Evolutionary conservation across 2,888 invertebrate species (phyloP), one percentile per base, ranked within the genome.

Genomic region (Orchesellides sinensis): DNA sequence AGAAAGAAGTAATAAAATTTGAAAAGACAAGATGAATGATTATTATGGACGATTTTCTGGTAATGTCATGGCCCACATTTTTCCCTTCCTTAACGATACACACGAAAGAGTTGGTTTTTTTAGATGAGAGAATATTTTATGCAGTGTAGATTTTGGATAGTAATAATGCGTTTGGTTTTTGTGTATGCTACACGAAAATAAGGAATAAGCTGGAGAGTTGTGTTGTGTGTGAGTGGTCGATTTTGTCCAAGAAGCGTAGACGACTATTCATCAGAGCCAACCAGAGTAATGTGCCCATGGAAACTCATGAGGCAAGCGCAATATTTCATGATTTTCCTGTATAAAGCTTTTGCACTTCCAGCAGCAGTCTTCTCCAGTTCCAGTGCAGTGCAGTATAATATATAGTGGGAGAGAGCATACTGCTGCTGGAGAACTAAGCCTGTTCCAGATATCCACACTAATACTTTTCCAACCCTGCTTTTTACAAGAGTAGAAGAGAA

Each of bases 261-360:
- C 84, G 84, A 85, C 85, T 85, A 85, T 85, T 84, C 87, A 85
- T 87, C 87, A 87, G 87, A 87, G 83, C 87, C 87, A 87, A 87
- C 87, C 87, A 87, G 87, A 87, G 84, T 85, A 84, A 87, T 87
- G 87, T 87, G 85, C 84, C 84, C 85, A 85, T 85, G 85, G 87
- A 85, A 87, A 85, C 85, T 84, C 80, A 12, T 79, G 85, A 85
- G 83, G 85, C 87, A 87, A 85, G 87, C 87, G 87, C 87, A 87
- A 87, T 87, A 87, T 87, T 87, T 87, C 87, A 87, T 87, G 84
- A 84, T 84, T 83, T 75, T 81, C 19, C 23, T 21, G 14, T 4
- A 17, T 4, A 49, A 49, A 49, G n/a, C 4, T 10, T 49, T 10
- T 17, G n/a, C 49, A 10, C n/a, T 49, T 17, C 35, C 35, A 12